Evolutionary conservation across 2,888 invertebrate species (phyloP).

Genomic region (Heteromurus nitidus): DNA sequence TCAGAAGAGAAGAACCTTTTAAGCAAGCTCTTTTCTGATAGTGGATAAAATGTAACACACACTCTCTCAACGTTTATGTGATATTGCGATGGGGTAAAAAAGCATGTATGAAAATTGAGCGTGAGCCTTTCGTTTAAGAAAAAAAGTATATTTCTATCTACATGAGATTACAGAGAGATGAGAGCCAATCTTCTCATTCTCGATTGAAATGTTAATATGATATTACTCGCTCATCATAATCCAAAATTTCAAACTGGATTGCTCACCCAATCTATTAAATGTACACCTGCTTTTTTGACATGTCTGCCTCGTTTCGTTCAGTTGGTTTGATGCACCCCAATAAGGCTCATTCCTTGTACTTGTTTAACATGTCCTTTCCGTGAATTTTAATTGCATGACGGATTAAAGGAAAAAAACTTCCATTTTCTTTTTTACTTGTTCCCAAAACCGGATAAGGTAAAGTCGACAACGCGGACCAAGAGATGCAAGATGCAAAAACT

Average conservation of each 20-base stretch:
- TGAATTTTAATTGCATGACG: slow-evolving; percentile 66
- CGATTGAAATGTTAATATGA: slow-evolving; percentile 66
- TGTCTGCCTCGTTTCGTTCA: slow-evolving; percentile 24
- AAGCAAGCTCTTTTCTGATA: slow-evolving; percentile 16
- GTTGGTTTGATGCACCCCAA: slow-evolving; percentile 46
- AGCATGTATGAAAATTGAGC: slow-evolving; percentile 9
- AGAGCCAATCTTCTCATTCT: slow-evolving; percentile 56
- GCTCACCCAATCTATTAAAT: slow-evolving; percentile 67
- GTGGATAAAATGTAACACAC: background rate
- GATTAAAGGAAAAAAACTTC: slow-evolving; percentile 40
- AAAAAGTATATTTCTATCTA: background rate
- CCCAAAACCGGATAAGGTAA: slow-evolving; percentile 66
- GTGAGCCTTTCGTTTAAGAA: background rate
- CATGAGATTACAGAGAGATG: slow-evolving; percentile 37
- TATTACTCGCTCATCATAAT: slow-evolving; percentile 64
- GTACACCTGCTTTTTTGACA: slow-evolving; percentile 64
- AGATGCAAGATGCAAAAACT: slow-evolving; percentile 36
- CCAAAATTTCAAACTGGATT: slow-evolving; percentile 66
- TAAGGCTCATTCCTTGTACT: slow-evolving; percentile 53
- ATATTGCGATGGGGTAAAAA: slow-evolving; percentile 1
- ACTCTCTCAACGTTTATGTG: background rate
- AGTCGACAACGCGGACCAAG: slow-evolving; percentile 46
- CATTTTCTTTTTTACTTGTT: slow-evolving; percentile 61
- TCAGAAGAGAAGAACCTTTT: slow-evolving; percentile 39
- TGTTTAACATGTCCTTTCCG: slow-evolving; percentile 59